A percentile compares a stretch with the other conserved stretches of the same genome.
These are phyloP conservation scores for Rhogogaster chlorosoma DNA, from an alignment of 2,888 invertebrate species.

Conservation along the genomic window DNA sequence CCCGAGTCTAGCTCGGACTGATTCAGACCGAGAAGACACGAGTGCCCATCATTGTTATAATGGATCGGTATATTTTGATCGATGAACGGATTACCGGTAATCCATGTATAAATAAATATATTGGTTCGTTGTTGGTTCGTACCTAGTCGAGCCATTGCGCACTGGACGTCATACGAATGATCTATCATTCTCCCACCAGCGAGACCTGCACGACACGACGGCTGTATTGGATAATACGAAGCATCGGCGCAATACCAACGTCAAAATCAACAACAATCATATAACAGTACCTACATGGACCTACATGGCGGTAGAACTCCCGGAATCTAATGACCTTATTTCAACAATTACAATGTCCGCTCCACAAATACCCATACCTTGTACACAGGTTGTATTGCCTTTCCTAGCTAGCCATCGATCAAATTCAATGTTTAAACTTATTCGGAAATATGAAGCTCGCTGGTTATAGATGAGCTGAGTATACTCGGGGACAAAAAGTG, in stretches of 20 bases:
- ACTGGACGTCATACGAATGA: slow-evolving; percentile 48
- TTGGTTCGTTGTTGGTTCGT: slow-evolving; percentile 55
- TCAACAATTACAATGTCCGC: slow-evolving; percentile 35
- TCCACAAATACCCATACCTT: not conserved
- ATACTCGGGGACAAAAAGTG: not conserved
- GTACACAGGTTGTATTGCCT: not conserved
- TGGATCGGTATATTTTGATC: slow-evolving; percentile 55
- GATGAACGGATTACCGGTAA: slow-evolving; percentile 53
- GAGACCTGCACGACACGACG: not conserved
- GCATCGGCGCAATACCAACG: slow-evolving; percentile 17
- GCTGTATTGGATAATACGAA: slow-evolving; percentile 31
- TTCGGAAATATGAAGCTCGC: not conserved
- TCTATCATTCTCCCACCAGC: slow-evolving; percentile 48
- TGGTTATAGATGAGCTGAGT: not conserved
- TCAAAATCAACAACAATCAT: slow-evolving; percentile 30
- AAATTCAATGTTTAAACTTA: slow-evolving; percentile 6
- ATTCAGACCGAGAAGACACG: slow-evolving; percentile 37
- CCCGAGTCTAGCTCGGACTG: not conserved
- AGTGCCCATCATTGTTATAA: slow-evolving; percentile 52
- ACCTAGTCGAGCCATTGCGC: slow-evolving; percentile 47
- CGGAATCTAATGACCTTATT: slow-evolving; percentile 44
- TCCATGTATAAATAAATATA: slow-evolving; percentile 54
- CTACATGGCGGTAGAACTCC: not conserved
- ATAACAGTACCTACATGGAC: not conserved
- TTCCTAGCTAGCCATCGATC: slow-evolving; percentile 10